phyloP scores from a whole-genome alignment of 1,140 invertebrate species.

The Linepithema humile region DNA sequence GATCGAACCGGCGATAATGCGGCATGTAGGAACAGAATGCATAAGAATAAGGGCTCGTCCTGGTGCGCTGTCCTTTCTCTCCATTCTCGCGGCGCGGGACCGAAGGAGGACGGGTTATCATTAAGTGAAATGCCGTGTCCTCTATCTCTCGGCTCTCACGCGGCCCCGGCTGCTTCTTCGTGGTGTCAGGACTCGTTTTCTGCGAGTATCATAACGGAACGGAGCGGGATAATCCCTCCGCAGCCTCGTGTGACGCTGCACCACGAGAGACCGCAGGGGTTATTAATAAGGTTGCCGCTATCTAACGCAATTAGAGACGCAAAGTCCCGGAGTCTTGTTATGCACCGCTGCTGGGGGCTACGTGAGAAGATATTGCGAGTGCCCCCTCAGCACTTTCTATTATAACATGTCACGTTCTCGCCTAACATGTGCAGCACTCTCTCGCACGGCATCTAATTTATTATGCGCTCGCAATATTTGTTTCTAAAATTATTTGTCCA shows the following conservation, averaged over 20 bases:
- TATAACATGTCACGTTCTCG: background rate
- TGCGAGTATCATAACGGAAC: slow-evolving; percentile 56
- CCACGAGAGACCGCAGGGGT: slow-evolving; percentile 65
- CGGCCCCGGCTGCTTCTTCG: slow-evolving; percentile 40
- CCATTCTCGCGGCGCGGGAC: slow-evolving; percentile 38
- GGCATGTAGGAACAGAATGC: slow-evolving; percentile 42
- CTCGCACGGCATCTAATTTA: slow-evolving; percentile 51
- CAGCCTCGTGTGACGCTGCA: slow-evolving; percentile 27
- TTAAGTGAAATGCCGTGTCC: slow-evolving; percentile 85
- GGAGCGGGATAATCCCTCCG: slow-evolving; percentile 66
- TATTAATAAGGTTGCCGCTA: slow-evolving; percentile 83
- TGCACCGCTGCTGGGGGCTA: slow-evolving; percentile 64
- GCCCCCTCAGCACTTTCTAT: background rate
- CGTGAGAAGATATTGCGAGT: slow-evolving; percentile 72
- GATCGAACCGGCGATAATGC: slow-evolving; percentile 57
- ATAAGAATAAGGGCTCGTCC: slow-evolving; percentile 25
- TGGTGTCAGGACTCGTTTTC: slow-evolving; percentile 62
- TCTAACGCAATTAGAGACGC: slow-evolving; percentile 84
- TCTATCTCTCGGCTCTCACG: slow-evolving; percentile 80
- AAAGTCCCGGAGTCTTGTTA: slow-evolving; percentile 63
- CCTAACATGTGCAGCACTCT: slow-evolving; percentile 7
- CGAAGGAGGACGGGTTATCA: slow-evolving; percentile 79
- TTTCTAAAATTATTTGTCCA: background rate
- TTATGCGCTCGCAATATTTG: background rate
- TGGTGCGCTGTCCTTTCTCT: slow-evolving; percentile 15